These are phyloP conservation scores for Ctenoplectra terminalis DNA, from an alignment of 1,140 invertebrate genomes.

Conservation along the genomic window DNA sequence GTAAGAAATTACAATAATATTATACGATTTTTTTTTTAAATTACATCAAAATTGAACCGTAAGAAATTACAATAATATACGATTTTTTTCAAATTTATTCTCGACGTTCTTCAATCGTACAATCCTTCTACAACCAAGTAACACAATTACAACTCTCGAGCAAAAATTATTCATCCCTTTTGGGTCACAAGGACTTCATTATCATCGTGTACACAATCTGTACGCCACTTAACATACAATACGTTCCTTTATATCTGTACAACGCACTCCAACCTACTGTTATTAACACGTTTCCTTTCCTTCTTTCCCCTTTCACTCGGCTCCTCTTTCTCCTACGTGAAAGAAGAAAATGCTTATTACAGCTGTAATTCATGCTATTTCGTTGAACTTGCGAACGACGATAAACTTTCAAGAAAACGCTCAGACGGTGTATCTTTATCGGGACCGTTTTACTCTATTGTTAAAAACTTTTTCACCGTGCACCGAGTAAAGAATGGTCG, in stretches of 20 bases:
- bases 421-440: slow-evolving; percentile 7
- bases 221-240: slow-evolving; percentile 26
- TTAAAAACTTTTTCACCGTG: slow-evolving; percentile 35
- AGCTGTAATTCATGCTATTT: neutral
- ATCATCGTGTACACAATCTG: slow-evolving; percentile 7
- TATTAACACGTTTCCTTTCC: slow-evolving; percentile 23
- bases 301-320: neutral
- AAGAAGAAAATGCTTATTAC: neutral
- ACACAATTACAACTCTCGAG: slow-evolving; percentile 13
- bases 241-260: slow-evolving; percentile 21
- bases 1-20: no score
- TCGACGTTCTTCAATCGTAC: neutral
- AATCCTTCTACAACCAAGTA: neutral
- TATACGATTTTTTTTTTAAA: no score
- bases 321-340: neutral
- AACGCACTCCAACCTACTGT: neutral
- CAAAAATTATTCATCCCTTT: slow-evolving; percentile 18
- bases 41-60: no score
- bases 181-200: slow-evolving; percentile 7
- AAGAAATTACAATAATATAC: no score
- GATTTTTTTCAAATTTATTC: no score
- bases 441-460: neutral
- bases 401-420: slow-evolving; percentile 1
- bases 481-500: neutral
- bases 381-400: neutral